Conservation (phyloP, 1,140 invertebrate genomes). For the Holotrichia oblita region DNA sequence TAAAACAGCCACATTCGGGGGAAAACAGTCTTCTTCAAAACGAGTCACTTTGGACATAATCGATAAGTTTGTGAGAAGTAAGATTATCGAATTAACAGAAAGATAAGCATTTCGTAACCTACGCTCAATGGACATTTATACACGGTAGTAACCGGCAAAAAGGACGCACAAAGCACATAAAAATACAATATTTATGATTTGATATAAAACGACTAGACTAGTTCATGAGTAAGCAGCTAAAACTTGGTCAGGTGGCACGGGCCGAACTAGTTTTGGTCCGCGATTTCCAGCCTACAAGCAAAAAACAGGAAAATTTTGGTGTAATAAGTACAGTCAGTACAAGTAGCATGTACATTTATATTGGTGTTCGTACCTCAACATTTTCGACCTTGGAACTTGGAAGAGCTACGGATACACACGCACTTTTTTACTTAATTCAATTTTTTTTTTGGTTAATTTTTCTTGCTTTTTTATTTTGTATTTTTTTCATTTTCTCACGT, state of each 20-base stretch:
- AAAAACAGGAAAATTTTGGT: slow-evolving; percentile 52
- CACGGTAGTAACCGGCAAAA: slow-evolving; percentile 42
- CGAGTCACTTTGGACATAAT: no score
- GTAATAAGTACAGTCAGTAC: slow-evolving; percentile 59
- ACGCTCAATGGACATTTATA: slow-evolving; percentile 28
- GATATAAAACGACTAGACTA: slow-evolving; percentile 60
- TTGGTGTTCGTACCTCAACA: slow-evolving; percentile 56
- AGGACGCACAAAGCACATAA: slow-evolving; percentile 60
- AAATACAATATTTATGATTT: slow-evolving; percentile 57
- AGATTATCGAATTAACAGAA: neutral
- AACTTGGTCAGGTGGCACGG: slow-evolving; percentile 55
- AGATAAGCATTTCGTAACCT: neutral
- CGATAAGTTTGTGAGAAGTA: no score
- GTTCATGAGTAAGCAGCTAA: slow-evolving; percentile 54
- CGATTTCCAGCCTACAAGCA: slow-evolving; percentile 60
- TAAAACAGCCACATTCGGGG: no score
- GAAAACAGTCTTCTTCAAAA: no score
- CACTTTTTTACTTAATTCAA: slow-evolving; percentile 40
- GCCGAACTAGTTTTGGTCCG: slow-evolving; percentile 57
- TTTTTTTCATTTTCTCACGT: neutral
- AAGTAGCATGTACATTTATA: slow-evolving; percentile 51
- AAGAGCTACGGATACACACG: slow-evolving; percentile 49
- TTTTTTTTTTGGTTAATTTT: slow-evolving; percentile 27
- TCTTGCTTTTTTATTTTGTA: slow-evolving; percentile 3
- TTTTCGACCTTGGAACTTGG: slow-evolving; percentile 53